These are phyloP conservation scores for Drosophila guanche DNA, from an alignment of 1,140 invertebrate species.

Conservation along the genomic window DNA sequence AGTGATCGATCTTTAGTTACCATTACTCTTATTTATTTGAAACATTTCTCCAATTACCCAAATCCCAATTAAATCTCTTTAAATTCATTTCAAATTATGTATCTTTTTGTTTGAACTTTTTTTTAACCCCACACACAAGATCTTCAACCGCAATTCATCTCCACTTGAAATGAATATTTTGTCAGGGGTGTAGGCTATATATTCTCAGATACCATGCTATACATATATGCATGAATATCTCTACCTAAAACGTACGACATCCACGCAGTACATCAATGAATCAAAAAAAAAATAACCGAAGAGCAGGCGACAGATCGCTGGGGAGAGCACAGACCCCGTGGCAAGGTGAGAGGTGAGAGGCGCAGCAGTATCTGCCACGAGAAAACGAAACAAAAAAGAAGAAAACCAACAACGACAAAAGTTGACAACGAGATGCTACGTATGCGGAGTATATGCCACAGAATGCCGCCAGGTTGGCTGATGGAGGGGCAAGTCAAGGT, in stretches of 20 bases:
- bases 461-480: conserved; percentile 36
- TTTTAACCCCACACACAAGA: conserved; percentile 11
- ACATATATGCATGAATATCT: conserved; percentile 10
- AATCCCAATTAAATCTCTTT: too few species aligned
- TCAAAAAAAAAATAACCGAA: conserved; percentile 61
- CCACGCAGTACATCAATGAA: conserved; percentile 77
- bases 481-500: conserved; percentile 61
- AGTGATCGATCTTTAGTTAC: too few species aligned
- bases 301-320: conserved; percentile 14
- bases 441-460: conserved; percentile 25
- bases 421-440: conserved; percentile 56
- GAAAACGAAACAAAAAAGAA: conserved; percentile 10
- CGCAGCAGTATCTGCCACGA: conserved; percentile 58
- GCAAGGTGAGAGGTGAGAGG: conserved; percentile 60
- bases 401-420: conserved; percentile 30
- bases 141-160: conserved; percentile 16
- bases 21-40: too few species aligned
- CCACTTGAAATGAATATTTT: conserved; percentile 3
- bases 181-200: conserved; percentile 21
- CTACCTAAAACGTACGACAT: conserved; percentile 46
- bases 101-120: neutral
- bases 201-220: conserved; percentile 3
- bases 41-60: too few species aligned
- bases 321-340: conserved; percentile 6
- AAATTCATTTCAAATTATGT: neutral